These are phyloP conservation scores for Eutrigla gurnardus DNA, from an alignment of 2,797 vertebrate species.

Conservation along the genomic window DNA sequence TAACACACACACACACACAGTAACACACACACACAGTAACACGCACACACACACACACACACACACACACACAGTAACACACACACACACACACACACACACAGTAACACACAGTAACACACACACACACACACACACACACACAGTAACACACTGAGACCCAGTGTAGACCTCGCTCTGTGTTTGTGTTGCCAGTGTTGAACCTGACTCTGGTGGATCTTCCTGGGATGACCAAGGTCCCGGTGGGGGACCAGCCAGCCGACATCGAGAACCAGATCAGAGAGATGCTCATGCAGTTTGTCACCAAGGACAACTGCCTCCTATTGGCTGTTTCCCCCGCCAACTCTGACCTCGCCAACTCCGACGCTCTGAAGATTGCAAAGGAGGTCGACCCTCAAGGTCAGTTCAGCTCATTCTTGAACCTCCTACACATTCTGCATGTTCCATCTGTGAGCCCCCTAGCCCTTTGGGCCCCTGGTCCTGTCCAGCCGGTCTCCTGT, in stretches of 20 bases:
- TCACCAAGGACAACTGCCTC: constrained; percentile 97
- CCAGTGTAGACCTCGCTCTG: not conserved
- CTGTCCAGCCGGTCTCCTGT: too few relatives aligned
- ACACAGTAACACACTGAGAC: constrained; percentile 34
- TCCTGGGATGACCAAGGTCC: constrained; percentile 96
- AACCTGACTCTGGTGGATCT: constrained; percentile 95
- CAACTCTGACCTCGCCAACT: constrained; percentile 96
- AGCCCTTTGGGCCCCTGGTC: too few relatives aligned
- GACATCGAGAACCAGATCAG: constrained; percentile 95
- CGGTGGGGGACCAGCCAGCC: constrained; percentile 92
- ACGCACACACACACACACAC: constrained; percentile 42
- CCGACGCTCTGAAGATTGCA: constrained; percentile 94
- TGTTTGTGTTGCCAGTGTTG: constrained; percentile 81
- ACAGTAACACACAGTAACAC: constrained; percentile 42
- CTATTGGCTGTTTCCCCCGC: constrained; percentile 94
- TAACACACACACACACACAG: not conserved
- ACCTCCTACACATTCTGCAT: not conserved
- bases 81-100: not conserved
- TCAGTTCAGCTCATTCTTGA: constrained; percentile 44
- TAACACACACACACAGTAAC: not conserved
- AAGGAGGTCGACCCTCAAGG: constrained; percentile 97
- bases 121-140: not conserved
- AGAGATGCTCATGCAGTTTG: constrained; percentile 96
- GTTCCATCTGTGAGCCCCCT: not conserved
- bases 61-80: constrained; percentile 32